These are phyloP conservation scores for Adelges cooleyi DNA, from an alignment of 1,140 invertebrate genomes.

Conservation along the genomic window DNA sequence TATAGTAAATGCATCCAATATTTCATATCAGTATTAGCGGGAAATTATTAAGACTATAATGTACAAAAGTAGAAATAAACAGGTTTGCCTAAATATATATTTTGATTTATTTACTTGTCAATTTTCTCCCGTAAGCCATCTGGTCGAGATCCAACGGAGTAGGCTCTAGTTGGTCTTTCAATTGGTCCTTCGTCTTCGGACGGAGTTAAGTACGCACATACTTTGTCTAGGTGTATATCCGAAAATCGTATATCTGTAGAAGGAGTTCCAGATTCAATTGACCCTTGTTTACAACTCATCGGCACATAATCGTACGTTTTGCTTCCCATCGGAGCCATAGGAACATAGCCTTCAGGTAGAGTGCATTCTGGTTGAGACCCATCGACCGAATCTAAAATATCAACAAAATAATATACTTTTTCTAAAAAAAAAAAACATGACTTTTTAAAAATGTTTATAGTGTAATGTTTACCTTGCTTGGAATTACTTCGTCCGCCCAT, in stretches of 20 bases:
- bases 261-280: slow-evolving; percentile 59
- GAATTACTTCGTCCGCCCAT: slow-evolving; percentile 9
- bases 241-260: slow-evolving; percentile 49
- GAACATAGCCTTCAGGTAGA: slow-evolving; percentile 47
- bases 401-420: not conserved
- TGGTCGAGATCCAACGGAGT: slow-evolving; percentile 75
- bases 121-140: slow-evolving; percentile 37
- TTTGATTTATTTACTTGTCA: slow-evolving; percentile 29
- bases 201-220: slow-evolving; percentile 48
- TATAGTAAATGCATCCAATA: not conserved
- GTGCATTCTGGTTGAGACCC: not conserved
- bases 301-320: slow-evolving; percentile 50
- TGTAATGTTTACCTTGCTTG: slow-evolving; percentile 4
- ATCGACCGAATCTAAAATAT: not conserved
- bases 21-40: not conserved
- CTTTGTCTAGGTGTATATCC: slow-evolving; percentile 56
- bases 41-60: not conserved
- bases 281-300: slow-evolving; percentile 45
- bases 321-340: slow-evolving; percentile 45
- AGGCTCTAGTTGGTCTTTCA: slow-evolving; percentile 58
- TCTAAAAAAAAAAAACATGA: too few species aligned
- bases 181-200: slow-evolving; percentile 46
- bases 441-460: too few species aligned
- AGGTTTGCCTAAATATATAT: not conserved
- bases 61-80: not conserved